Base-by-base conservation (phyloP, 2,113 vertebrate genomes). In the Cyprichromis sp. region DNA sequence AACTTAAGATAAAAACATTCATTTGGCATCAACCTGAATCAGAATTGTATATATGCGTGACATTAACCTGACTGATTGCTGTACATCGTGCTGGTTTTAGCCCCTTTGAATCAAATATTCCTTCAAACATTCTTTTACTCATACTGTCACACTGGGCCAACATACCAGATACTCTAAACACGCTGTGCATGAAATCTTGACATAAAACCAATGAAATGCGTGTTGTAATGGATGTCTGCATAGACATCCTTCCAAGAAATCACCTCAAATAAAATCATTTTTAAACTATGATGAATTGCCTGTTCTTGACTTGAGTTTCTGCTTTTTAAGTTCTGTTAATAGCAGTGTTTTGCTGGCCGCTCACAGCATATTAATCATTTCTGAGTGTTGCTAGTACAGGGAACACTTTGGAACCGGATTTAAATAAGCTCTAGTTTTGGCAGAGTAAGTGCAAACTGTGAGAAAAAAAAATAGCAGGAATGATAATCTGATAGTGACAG, bases 311-410 rank as follows among this genome's bases (percentile, higher is more conserved):
- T 91, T 84, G 68, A 82, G 24, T 89, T 89, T 91, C 89, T 91
- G 84, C 78, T 91, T 81, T 88, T 88, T 91, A 59, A 42, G 79
- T 81, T 91, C 80, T 88, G 61, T 88, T 92, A 87, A 91, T 82
- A 85, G 85, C 63, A 52, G 85, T 61, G 90, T 82, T 88, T 59
- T 80, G 61, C 83, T 68, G 86, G 79, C 63, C 42, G 38, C 57
- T 90, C 87, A 59, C 54, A 87, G 57, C 84, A 83, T 92, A 94
- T 96, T 88, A 89, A 93, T 96, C 93, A 93, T 91, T 14, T 82
- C 19, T 87, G 91, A 95, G 94, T 94, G 92, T 90, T 95, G 89
- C 85, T 86, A 55, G 92, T 88, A 85, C 80, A 85, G 83, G 88
- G 89, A 93, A 88, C 82, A 86, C 83, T 86, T 89, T 89, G 86